Conservation (phyloP, 2,797 vertebrate genomes). For the Rhinella marina region DNA sequence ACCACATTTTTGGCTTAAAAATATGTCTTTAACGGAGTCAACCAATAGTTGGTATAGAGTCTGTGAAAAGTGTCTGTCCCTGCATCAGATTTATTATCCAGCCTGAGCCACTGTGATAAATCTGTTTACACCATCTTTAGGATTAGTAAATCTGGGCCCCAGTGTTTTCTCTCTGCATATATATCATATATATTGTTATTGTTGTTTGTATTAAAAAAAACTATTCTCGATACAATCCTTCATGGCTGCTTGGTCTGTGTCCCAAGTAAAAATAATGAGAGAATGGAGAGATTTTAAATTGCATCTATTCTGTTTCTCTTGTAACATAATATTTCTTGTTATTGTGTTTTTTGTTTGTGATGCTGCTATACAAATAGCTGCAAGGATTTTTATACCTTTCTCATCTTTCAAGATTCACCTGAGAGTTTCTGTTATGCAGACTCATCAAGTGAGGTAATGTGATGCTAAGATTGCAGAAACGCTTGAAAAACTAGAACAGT, state of each 20-base stretch:
- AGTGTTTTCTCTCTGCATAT: no score
- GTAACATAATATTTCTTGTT: conserved; percentile 15
- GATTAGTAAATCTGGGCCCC: no score
- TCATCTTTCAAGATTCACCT: background rate
- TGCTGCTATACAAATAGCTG: conserved; percentile 16
- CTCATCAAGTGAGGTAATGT: conserved; percentile 1
- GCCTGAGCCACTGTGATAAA: no score
- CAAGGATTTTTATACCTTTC: conserved; percentile 24
- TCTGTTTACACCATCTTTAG: no score
- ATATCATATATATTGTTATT: no score
- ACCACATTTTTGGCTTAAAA: no score
- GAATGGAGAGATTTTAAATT: conserved; percentile 6
- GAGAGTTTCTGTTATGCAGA: background rate
- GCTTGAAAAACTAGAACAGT: background rate
- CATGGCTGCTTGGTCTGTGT: background rate
- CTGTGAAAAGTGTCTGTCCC: no score
- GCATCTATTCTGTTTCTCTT: conserved; percentile 20
- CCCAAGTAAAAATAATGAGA: background rate
- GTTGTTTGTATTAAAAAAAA: background rate
- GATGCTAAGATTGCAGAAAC: background rate
- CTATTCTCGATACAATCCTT: background rate
- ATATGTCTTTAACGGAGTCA: no score
- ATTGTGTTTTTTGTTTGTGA: background rate
- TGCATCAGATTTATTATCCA: no score
- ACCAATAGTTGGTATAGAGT: no score